These are phyloP conservation scores for Amblyraja radiata DNA, from an alignment of 2,797 vertebrate species.

Conservation along the genomic window DNA sequence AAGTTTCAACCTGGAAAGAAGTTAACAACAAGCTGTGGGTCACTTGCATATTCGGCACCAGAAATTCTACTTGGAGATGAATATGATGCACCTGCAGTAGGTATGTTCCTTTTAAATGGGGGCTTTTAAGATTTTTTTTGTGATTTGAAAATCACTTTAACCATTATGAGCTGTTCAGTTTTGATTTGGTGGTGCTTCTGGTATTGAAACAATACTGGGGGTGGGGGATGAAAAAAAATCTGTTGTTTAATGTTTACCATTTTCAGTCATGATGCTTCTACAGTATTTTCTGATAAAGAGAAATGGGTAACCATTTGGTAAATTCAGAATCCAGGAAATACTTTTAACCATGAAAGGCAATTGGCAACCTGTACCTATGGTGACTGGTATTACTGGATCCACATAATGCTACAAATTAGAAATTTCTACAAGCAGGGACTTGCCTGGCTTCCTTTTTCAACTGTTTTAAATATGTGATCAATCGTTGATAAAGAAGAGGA, in stretches of 20 bases:
- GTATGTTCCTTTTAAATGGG: constrained; percentile 58
- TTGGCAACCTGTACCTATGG: not conserved
- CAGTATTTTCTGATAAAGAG: not conserved
- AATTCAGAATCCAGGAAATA: no score
- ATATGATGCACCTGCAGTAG: constrained; percentile 94
- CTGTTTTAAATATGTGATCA: no score
- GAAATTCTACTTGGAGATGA: constrained; percentile 95
- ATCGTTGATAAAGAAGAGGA: no score
- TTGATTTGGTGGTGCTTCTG: not conserved
- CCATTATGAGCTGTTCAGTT: not conserved
- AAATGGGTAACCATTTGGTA: not conserved
- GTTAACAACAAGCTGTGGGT: constrained; percentile 93
- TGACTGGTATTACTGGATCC: not conserved
- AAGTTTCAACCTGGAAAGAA: constrained; percentile 97
- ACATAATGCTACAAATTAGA: not conserved
- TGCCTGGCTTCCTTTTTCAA: no score
- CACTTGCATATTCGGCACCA: constrained; percentile 90
- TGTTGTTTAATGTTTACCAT: not conserved
- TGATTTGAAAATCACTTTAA: not conserved
- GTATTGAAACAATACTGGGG: no score
- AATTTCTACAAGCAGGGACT: no score
- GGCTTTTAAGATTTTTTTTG: not conserved
- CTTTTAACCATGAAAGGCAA: not conserved
- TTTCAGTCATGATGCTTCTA: no score
- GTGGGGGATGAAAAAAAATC: not conserved